Evolutionary conservation across 2,888 invertebrate species (phyloP).

Genomic region (Tryphoninae sp.): DNA sequence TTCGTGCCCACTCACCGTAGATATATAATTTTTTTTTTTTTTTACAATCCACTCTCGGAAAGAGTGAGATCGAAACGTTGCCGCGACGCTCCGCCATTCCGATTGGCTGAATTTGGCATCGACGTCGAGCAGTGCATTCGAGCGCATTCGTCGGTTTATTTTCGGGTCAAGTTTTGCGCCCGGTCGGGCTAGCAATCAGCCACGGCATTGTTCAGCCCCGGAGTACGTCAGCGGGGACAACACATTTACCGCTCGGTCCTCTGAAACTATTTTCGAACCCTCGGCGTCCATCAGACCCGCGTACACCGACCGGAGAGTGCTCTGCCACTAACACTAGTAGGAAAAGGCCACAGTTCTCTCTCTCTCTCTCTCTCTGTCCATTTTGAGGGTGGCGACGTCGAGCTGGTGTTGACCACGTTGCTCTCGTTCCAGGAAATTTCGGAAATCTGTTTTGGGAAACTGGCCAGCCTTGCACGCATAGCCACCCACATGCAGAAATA

Average conservation of each 20-base stretch:
- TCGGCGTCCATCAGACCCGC: constrained; percentile 38
- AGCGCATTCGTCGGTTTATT: constrained; percentile 74
- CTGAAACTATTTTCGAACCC: constrained; percentile 25
- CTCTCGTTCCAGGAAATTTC: constrained; percentile 65
- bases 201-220: constrained; percentile 74
- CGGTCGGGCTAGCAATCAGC: constrained; percentile 77
- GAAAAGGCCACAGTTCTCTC: constrained; percentile 18
- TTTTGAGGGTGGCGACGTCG: constrained; percentile 51
- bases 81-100: constrained; percentile 66
- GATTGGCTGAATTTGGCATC: constrained; percentile 73
- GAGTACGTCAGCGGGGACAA: constrained; percentile 61
- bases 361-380: constrained; percentile 4
- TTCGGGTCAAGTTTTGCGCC: constrained; percentile 77
- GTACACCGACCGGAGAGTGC: constrained; percentile 1
- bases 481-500: not conserved
- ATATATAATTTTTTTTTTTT: not conserved
- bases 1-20: constrained; percentile 15
- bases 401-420: constrained; percentile 19
- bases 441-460: constrained; percentile 71
- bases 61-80: constrained; percentile 36
- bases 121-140: constrained; percentile 68
- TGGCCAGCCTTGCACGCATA: not conserved
- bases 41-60: constrained; percentile 7
- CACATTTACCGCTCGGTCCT: constrained; percentile 52
- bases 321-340: constrained; percentile 25